These are phyloP conservation scores for Leptinotarsa undecemlineata DNA, from an alignment of 1,140 invertebrate species.

Conservation along the genomic window DNA sequence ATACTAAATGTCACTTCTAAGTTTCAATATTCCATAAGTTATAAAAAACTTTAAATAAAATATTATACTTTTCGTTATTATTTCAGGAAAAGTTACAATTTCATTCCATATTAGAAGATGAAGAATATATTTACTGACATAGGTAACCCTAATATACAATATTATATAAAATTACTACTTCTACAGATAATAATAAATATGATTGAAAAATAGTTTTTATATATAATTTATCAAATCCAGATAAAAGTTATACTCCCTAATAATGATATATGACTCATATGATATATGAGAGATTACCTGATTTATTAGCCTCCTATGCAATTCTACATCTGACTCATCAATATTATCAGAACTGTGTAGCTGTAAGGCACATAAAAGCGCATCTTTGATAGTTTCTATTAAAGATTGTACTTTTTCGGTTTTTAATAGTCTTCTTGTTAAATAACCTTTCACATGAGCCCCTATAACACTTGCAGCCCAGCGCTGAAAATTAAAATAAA, in stretches of 20 bases:
- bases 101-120: no score
- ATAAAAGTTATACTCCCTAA: neutral
- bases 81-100: no score
- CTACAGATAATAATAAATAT: neutral
- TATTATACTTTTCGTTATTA: no score
- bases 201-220: neutral
- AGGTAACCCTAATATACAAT: no score
- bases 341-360: slow-evolving; percentile 70
- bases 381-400: slow-evolving; percentile 80
- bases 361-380: slow-evolving; percentile 73
- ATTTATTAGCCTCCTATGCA: slow-evolving; percentile 66
- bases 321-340: slow-evolving; percentile 64
- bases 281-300: slow-evolving; percentile 62
- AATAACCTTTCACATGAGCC: slow-evolving; percentile 76
- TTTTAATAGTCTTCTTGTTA: slow-evolving; percentile 75
- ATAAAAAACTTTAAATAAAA: no score
- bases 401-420: slow-evolving; percentile 79
- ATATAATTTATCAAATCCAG: neutral
- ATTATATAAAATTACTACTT: no score
- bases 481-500: slow-evolving; percentile 53
- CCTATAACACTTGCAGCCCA: slow-evolving; percentile 70
- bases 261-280: no score
- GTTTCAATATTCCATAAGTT: no score
- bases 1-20: no score
- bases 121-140: no score